phyloP scores from a whole-genome alignment of 2,888 invertebrate genomes.

The Smittia sp. region DNA sequence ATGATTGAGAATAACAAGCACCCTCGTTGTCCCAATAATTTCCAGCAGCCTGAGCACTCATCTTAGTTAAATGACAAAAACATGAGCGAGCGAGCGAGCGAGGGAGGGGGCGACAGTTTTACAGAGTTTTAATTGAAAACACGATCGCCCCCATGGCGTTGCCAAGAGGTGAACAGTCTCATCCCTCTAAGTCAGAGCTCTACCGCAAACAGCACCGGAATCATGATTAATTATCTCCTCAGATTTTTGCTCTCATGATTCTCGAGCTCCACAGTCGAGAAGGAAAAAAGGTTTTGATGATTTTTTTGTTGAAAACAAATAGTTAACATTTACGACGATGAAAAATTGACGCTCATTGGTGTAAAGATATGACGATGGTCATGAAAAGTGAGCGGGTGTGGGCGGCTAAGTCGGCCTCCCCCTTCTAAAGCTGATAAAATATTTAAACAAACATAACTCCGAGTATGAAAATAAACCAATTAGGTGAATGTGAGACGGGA shows the following conservation, averaged over 20 bases:
- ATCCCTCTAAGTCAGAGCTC: background rate
- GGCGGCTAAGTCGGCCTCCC: background rate
- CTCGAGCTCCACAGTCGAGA: background rate
- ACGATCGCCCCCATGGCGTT: too few relatives aligned
- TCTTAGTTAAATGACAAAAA: too few relatives aligned
- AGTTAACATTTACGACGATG: constrained; percentile 35
- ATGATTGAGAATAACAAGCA: too few relatives aligned
- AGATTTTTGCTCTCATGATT: constrained; percentile 16
- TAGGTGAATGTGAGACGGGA: background rate
- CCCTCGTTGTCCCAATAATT: too few relatives aligned
- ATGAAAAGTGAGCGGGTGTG: background rate
- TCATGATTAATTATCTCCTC: constrained; percentile 32
- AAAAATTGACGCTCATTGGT: constrained; percentile 32
- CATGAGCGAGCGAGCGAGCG: too few relatives aligned
- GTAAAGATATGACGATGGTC: constrained; percentile 4
- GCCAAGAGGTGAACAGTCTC: too few relatives aligned
- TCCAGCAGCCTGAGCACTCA: too few relatives aligned
- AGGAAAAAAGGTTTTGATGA: background rate
- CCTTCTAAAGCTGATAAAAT: constrained; percentile 10
- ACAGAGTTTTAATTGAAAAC: too few relatives aligned
- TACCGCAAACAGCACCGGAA: background rate
- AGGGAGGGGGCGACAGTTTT: too few relatives aligned
- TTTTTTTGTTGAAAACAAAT: background rate
- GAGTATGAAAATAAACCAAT: constrained; percentile 14
- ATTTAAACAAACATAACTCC: constrained; percentile 16